Percentiles rank a stretch among this genome's conserved stretches.
Evolutionary conservation across 2,888 invertebrate species (phyloP).

Genomic region (Aphidius colemani): DNA sequence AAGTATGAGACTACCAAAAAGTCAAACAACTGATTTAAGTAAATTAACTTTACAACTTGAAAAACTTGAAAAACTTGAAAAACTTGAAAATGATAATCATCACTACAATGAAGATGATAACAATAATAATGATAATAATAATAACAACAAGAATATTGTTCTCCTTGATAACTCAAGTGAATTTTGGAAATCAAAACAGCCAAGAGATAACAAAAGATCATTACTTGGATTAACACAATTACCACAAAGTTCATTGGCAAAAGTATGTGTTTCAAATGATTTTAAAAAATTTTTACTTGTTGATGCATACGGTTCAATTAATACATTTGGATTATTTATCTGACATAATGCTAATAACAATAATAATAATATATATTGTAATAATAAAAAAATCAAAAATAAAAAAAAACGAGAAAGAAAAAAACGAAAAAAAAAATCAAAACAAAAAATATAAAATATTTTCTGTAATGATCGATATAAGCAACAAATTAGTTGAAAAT

Average conservation of each 20-base stretch:
- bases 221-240: constrained; percentile 48
- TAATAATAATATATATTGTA: neutral
- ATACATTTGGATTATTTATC: constrained; percentile 28
- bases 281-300: constrained; percentile 54
- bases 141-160: constrained; percentile 7
- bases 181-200: constrained; percentile 49
- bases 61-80: constrained; percentile 6
- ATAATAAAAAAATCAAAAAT: neutral
- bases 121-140: constrained; percentile 18
- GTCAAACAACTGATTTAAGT: constrained; percentile 34
- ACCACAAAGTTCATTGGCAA: constrained; percentile 46
- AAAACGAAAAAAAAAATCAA: no score
- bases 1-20: constrained; percentile 33
- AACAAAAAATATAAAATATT: no score
- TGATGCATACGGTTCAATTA: constrained; percentile 52
- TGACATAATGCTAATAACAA: neutral
- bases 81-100: neutral
- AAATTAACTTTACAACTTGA: constrained; percentile 5
- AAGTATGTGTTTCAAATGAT: constrained; percentile 51
- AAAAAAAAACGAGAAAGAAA: neutral
- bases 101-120: neutral
- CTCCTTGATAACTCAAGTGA: constrained; percentile 5
- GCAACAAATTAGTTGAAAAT: no score
- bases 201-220: constrained; percentile 42
- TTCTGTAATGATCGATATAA: no score